A percentile compares a stretch with the other conserved stretches of the same genome.
Conservation (phyloP, 2,888 invertebrate genomes). For the Acrobeloides nanus region DNA sequence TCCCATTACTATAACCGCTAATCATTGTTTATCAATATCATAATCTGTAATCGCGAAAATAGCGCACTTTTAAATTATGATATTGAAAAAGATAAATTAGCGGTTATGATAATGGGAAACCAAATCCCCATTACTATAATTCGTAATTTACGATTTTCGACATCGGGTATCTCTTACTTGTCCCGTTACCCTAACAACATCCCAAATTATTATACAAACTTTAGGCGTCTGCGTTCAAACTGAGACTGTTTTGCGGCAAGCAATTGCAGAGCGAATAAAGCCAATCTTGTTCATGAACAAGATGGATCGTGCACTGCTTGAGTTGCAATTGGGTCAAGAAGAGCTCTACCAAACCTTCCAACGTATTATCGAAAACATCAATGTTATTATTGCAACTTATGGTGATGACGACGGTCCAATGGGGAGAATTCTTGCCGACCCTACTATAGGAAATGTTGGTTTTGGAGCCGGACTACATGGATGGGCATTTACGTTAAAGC, state of each 20-base stretch:
- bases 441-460: constrained; percentile 95
- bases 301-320: constrained; percentile 97
- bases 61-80: too few species aligned
- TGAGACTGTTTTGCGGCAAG: constrained; percentile 97
- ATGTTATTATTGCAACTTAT: constrained; percentile 99
- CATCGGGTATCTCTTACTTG: too few species aligned
- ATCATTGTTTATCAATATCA: too few species aligned
- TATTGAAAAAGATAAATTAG: too few species aligned
- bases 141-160: not conserved
- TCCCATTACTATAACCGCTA: too few species aligned
- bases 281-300: constrained; percentile 99
- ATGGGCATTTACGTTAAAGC: constrained; percentile 99
- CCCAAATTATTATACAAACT: too few species aligned
- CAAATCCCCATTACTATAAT: too few species aligned
- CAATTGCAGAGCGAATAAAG: constrained; percentile 98
- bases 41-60: too few species aligned
- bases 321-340: constrained; percentile 89
- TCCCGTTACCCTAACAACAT: too few species aligned
- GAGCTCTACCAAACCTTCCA: constrained; percentile 93
- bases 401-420: constrained; percentile 94
- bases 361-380: constrained; percentile 97
- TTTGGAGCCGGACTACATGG: constrained; percentile 99
- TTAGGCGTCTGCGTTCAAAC: constrained; percentile 98
- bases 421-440: constrained; percentile 96
- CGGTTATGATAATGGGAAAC: too few species aligned